Evolutionary conservation across 1,140 invertebrate species (phyloP), one percentile per base, ranked within the genome.

Genomic region (Acyrthosiphon pisum): DNA sequence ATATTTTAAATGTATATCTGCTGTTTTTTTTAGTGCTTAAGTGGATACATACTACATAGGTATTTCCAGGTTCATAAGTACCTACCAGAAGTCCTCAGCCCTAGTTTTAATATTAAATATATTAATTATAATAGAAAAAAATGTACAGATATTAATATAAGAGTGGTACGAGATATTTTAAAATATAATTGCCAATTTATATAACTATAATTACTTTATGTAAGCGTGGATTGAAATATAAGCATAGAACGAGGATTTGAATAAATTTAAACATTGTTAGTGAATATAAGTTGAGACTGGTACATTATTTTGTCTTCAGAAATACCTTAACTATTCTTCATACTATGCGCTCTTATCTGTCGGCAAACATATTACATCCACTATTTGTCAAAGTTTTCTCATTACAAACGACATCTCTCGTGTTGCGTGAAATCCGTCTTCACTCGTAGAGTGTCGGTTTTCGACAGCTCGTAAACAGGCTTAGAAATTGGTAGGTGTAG

Each of bases 351-450:
- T 89, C 68, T 93, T 93, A 93, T 93, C 91, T 86, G 46, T 86
- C 35, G 23, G 48, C 23, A 86, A 86, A 93, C 91, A 53, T 83
- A 92, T 93, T 84, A 83, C 37, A 53, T 93, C 81, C 76, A 44
- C 81, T 93, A 93, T 93, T 93, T 93, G 91, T 93, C 91, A 93
- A 93, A 84, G 91, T 93, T 93, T 93, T 93, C 91, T 93, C 91
- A 93, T 93, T 93, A 93, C 91, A 53, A 83, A 93, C 76, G 76
- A 92, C 81, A 50, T 84, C 14, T 93, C 91, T 93, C 81, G 14
- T 86, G 48, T 93, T 86, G 81, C 26, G 81, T 53, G 35, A 84
- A 93, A 93, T 93, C 68, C 35, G 91, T 93, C 35, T 93, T 56
- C 81, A 53, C 48, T 26, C 53, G 18, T 30, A 26, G 56, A 56